Percentiles rank a stretch among this genome's conserved stretches.
Evolutionary conservation across 2,888 invertebrate genomes (phyloP).

Genomic region (Polydrusus tereticollis): DNA sequence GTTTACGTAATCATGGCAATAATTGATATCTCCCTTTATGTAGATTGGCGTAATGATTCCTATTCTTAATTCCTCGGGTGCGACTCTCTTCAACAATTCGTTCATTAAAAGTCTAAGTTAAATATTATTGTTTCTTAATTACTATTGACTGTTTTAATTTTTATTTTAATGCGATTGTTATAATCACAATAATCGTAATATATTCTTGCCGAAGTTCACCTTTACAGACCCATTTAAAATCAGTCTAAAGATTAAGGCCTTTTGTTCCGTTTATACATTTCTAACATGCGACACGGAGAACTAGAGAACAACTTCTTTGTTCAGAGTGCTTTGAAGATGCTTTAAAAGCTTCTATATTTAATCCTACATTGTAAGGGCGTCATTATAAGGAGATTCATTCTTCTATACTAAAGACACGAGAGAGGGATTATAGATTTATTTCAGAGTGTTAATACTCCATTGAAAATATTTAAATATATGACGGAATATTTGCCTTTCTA

Average conservation of each 20-base stretch:
- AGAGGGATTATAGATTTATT: background rate
- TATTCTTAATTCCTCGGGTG: no score
- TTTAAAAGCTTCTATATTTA: slow-evolving; percentile 12
- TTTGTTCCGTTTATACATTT: slow-evolving; percentile 6
- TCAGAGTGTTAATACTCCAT: slow-evolving; percentile 1
- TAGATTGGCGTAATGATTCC: no score
- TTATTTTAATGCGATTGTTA: background rate
- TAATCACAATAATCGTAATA: background rate
- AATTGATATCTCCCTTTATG: no score
- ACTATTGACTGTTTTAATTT: background rate
- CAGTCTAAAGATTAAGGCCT: slow-evolving; percentile 1
- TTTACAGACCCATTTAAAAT: background rate
- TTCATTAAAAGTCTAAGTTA: no score
- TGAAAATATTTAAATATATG: slow-evolving; percentile 3
- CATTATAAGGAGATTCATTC: slow-evolving; percentile 12
- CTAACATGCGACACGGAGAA: slow-evolving; percentile 1
- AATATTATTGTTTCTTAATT: no score
- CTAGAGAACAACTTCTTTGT: slow-evolving; percentile 7
- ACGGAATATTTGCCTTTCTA: background rate
- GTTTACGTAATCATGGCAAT: no score
- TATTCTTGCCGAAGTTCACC: background rate
- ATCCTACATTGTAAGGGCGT: background rate
- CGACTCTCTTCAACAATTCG: no score
- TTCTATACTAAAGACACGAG: background rate
- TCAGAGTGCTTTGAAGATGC: slow-evolving; percentile 3